Evolutionary conservation across 2,888 invertebrate genomes (phyloP).

Genomic region (Drosophila conformis): DNA sequence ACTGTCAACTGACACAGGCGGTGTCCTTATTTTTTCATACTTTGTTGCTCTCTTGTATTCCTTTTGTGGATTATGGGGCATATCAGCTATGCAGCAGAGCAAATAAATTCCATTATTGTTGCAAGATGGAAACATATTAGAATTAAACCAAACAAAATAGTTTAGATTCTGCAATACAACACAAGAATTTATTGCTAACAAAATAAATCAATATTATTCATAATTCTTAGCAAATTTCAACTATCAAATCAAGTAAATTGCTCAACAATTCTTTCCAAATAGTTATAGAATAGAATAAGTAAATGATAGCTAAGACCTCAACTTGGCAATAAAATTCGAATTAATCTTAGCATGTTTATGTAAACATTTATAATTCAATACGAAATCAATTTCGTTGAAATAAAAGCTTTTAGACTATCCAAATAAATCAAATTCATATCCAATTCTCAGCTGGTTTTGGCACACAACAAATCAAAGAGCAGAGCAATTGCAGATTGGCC

Average conservation of each 20-base stretch:
- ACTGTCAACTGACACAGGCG: constrained; percentile 66
- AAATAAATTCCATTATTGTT: not conserved
- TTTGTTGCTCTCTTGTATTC: constrained; percentile 24
- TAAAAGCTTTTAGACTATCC: not conserved
- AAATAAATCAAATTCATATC: not conserved
- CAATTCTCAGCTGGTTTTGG: constrained; percentile 8
- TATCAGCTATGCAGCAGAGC: constrained; percentile 8
- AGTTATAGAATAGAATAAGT: not conserved
- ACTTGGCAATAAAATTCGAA: not conserved
- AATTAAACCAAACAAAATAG: not conserved
- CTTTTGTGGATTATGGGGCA: constrained; percentile 1
- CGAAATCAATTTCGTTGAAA: not conserved
- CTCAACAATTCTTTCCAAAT: not conserved
- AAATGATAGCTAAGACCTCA: not conserved
- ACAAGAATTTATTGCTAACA: not conserved
- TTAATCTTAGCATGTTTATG: not conserved
- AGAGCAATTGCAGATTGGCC: not conserved
- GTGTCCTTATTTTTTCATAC: constrained; percentile 33
- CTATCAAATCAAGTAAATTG: not conserved
- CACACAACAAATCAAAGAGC: not conserved
- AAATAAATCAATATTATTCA: not conserved
- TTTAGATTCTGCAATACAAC: not conserved
- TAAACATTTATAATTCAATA: not conserved
- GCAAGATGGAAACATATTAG: not conserved
- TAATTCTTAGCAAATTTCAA: not conserved